Conservation (phyloP, 1,140 invertebrate genomes). For the Colletes gigas region DNA sequence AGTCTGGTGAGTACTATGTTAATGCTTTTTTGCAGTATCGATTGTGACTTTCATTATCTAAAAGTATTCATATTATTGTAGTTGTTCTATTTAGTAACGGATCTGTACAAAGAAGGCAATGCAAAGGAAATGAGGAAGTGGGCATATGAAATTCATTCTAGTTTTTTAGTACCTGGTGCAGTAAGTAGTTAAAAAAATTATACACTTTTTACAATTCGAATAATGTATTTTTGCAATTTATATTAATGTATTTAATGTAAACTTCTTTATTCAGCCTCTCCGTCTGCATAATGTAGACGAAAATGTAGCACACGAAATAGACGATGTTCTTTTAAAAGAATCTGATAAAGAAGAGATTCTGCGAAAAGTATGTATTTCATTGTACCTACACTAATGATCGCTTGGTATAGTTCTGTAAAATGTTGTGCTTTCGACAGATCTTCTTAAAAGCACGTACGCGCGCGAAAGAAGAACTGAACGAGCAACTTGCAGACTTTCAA, state of each 20-base stretch:
- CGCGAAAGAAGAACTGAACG: constrained; percentile 92
- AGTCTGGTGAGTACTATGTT: constrained; percentile 83
- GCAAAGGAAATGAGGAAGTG: constrained; percentile 96
- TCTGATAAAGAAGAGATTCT: constrained; percentile 94
- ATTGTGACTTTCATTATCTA: constrained; percentile 29
- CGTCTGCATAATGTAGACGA: constrained; percentile 92
- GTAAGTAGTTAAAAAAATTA: constrained; percentile 78
- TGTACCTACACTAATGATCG: background rate
- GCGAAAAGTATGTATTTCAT: constrained; percentile 84
- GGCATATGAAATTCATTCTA: constrained; percentile 99
- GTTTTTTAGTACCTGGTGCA: constrained; percentile 95
- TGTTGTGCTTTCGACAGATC: constrained; percentile 76
- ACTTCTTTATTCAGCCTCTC: constrained; percentile 84
- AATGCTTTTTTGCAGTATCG: background rate
- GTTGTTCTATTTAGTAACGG: constrained; percentile 94
- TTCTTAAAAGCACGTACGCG: constrained; percentile 93
- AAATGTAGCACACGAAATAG: constrained; percentile 92
- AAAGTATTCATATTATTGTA: constrained; percentile 78
- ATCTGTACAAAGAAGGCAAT: constrained; percentile 91
- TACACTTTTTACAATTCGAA: background rate
- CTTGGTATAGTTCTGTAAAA: constrained; percentile 15
- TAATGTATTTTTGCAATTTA: too few relatives aligned
- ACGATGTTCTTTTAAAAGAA: constrained; percentile 90
- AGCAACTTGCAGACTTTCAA: constrained; percentile 94
- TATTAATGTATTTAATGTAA: background rate